Evolutionary conservation across 2,888 invertebrate species (phyloP).

Genomic region (Drosophila anceps): DNA sequence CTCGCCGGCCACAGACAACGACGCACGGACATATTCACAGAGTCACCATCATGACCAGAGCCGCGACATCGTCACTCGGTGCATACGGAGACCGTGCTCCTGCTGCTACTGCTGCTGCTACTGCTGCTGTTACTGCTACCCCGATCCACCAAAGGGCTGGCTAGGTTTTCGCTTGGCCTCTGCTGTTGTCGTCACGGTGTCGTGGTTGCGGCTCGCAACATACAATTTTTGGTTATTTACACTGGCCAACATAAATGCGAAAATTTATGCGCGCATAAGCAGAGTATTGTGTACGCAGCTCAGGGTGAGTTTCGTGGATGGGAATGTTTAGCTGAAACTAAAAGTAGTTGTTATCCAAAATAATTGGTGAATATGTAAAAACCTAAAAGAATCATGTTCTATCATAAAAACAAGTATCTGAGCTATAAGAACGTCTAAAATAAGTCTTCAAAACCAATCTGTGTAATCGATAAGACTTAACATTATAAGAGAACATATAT

Average conservation of each 20-base stretch:
- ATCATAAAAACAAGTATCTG: too few relatives aligned
- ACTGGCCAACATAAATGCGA: slow-evolving; percentile 57
- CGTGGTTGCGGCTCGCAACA: slow-evolving; percentile 72
- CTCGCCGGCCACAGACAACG: slow-evolving; percentile 70
- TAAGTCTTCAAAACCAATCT: too few relatives aligned
- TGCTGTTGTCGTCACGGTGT: slow-evolving; percentile 75
- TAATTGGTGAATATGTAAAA: too few relatives aligned
- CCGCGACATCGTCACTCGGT: slow-evolving; percentile 43
- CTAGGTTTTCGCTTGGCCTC: slow-evolving; percentile 45
- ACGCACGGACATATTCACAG: slow-evolving; percentile 63
- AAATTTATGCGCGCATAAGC: slow-evolving; percentile 37
- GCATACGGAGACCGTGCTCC: slow-evolving; percentile 30
- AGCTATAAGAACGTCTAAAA: too few relatives aligned
- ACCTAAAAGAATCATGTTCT: too few relatives aligned
- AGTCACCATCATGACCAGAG: slow-evolving; percentile 43
- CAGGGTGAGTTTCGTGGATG: background rate
- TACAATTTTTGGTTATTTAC: slow-evolving; percentile 75
- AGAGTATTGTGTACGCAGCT: slow-evolving; percentile 1
- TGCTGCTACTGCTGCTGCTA: slow-evolving; percentile 5
- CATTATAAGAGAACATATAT: too few relatives aligned
- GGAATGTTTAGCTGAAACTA: background rate
- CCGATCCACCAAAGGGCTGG: slow-evolving; percentile 7
- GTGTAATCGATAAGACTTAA: too few relatives aligned
- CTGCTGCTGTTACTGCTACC: slow-evolving; percentile 18
- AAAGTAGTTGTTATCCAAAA: background rate